These are phyloP conservation scores for Dasyurus viverrinus DNA, from an alignment of 2,113 vertebrate species.

Conservation along the genomic window DNA sequence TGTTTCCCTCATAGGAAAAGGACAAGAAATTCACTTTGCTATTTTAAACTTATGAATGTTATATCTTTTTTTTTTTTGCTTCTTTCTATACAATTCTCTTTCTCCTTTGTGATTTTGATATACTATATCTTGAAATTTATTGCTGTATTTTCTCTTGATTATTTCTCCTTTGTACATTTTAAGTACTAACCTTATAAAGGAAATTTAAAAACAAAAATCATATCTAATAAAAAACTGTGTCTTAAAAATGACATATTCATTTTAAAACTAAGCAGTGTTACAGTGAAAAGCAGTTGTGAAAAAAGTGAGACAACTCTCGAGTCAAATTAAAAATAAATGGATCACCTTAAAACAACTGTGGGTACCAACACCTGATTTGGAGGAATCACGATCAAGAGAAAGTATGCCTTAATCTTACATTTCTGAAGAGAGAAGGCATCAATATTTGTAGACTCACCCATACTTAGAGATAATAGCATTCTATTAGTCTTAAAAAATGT, in stretches of 20 bases:
- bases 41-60: not conserved
- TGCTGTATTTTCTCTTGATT: slow-evolving; percentile 34
- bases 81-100: slow-evolving; percentile 32
- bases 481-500: not conserved
- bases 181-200: not conserved
- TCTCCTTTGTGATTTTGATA: slow-evolving; percentile 49
- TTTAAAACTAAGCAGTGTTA: slow-evolving; percentile 4
- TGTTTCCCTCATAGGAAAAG: slow-evolving; percentile 21
- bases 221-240: not conserved
- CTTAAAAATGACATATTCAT: not conserved
- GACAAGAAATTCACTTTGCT: slow-evolving; percentile 19
- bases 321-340: slow-evolving; percentile 16
- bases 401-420: not conserved
- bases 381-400: not conserved
- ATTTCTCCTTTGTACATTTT: slow-evolving; percentile 21
- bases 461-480: not conserved
- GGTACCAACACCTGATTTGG: not conserved
- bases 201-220: slow-evolving; percentile 35
- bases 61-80: not conserved
- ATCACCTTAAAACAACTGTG: not conserved
- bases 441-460: not conserved
- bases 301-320: not conserved
- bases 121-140: slow-evolving; percentile 27
- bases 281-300: not conserved
- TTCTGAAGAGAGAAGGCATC: not conserved